Conservation (phyloP, 2,113 vertebrate species). For the Rynchops niger region DNA sequence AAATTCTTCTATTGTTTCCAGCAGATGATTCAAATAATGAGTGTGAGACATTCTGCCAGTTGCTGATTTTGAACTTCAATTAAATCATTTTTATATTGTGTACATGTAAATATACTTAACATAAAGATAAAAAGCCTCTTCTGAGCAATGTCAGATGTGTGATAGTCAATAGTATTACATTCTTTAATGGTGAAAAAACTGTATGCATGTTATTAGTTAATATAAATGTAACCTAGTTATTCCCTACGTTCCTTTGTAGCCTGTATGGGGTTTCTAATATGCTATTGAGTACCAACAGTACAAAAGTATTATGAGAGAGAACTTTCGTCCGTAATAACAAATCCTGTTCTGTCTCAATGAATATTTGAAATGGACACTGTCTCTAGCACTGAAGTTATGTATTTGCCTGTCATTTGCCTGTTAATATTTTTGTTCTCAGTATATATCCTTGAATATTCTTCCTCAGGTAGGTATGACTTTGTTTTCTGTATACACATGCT, state of each 20-base stretch:
- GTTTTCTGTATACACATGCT: slow-evolving; percentile 35
- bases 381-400: neutral
- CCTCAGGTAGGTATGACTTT: slow-evolving; percentile 66
- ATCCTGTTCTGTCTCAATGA: neutral
- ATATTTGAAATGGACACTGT: neutral
- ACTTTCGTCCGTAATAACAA: neutral
- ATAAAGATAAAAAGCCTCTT: neutral
- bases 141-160: neutral
- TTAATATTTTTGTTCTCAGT: neutral
- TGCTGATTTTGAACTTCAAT: neutral
- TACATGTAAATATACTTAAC: neutral
- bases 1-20: slow-evolving; percentile 48
- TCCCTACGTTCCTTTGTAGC: neutral
- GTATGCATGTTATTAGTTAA: neutral
- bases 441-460: slow-evolving; percentile 40
- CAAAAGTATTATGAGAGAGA: neutral
- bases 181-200: neutral
- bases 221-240: neutral
- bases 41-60: neutral
- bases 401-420: neutral
- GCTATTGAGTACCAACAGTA: neutral
- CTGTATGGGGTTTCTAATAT: neutral
- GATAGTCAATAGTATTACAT: neutral
- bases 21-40: slow-evolving; percentile 47
- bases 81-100: neutral